Percentiles rank a stretch among this genome's conserved stretches.
phyloP scores from a whole-genome alignment of 2,797 vertebrate genomes.

The Pelochelys cantorii region DNA sequence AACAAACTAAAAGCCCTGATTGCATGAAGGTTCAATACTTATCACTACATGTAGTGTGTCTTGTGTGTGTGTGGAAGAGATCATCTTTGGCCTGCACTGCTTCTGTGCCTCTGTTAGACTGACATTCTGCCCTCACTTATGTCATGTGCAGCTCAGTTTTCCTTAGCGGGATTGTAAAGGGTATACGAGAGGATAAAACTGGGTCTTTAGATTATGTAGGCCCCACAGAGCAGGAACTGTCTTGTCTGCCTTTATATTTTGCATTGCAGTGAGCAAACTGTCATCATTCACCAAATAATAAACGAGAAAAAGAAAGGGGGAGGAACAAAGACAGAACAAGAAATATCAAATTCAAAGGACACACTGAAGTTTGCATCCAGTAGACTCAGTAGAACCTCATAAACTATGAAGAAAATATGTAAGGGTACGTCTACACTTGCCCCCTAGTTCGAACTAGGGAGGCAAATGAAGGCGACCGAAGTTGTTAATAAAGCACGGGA shows the following conservation, averaged over 20 bases:
- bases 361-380: background rate
- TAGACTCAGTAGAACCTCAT: background rate
- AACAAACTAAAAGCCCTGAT: background rate
- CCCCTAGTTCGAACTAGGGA: no score
- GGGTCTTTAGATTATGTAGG: background rate
- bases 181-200: background rate
- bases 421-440: background rate
- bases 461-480: no score
- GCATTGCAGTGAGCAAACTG: constrained; percentile 10
- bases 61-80: background rate
- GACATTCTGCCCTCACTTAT: background rate
- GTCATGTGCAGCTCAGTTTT: background rate
- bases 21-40: background rate
- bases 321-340: background rate
- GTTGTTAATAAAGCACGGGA: no score
- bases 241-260: background rate
- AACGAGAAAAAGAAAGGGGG: background rate
- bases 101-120: background rate
- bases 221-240: background rate
- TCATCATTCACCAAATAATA: background rate
- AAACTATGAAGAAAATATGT: background rate
- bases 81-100: background rate
- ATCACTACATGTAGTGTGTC: background rate
- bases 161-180: background rate
- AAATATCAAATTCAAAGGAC: background rate